A percentile compares a stretch with the other conserved stretches of the same genome.
Evolutionary conservation across 2,888 invertebrate species (phyloP).

Genomic region (Thymelicus sylvestris): DNA sequence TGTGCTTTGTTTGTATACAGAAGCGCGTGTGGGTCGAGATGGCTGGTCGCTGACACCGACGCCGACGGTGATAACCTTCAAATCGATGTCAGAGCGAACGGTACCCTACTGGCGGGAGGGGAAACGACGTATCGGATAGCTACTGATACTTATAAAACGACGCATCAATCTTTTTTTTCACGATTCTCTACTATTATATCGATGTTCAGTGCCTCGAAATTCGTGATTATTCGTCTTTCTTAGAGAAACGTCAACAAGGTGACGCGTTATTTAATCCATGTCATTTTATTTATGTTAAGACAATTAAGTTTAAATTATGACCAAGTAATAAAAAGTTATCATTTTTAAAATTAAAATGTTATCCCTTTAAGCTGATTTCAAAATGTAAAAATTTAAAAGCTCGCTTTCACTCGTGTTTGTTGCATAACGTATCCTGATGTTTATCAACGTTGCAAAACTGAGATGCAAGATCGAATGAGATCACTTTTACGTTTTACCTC

Average conservation of each 20-base stretch:
- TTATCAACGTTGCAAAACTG: constrained; percentile 28
- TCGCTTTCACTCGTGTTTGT: constrained; percentile 27
- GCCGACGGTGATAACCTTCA: constrained; percentile 78
- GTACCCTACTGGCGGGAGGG: constrained; percentile 49
- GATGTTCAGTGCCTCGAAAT: no score
- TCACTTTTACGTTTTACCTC: constrained; percentile 7
- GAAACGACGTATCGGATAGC: neutral
- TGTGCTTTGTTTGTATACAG: constrained; percentile 57
- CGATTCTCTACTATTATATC: no score
- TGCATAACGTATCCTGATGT: constrained; percentile 30
- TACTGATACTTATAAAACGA: constrained; percentile 8
- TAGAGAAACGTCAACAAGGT: no score
- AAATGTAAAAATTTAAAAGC: constrained; percentile 28
- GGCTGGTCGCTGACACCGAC: constrained; percentile 83
- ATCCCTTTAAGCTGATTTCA: constrained; percentile 1
- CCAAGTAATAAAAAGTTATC: no score
- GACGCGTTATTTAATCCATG: no score
- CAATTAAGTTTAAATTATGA: no score
- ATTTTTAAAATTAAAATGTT: neutral
- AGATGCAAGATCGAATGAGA: constrained; percentile 20
- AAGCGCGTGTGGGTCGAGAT: constrained; percentile 78
- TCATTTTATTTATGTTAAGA: no score
- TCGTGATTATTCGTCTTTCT: no score
- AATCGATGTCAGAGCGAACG: constrained; percentile 76
- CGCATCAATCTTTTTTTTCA: constrained; percentile 28